Conservation (phyloP, 2,113 vertebrate genomes). For the Mastomys natalensis region DNA sequence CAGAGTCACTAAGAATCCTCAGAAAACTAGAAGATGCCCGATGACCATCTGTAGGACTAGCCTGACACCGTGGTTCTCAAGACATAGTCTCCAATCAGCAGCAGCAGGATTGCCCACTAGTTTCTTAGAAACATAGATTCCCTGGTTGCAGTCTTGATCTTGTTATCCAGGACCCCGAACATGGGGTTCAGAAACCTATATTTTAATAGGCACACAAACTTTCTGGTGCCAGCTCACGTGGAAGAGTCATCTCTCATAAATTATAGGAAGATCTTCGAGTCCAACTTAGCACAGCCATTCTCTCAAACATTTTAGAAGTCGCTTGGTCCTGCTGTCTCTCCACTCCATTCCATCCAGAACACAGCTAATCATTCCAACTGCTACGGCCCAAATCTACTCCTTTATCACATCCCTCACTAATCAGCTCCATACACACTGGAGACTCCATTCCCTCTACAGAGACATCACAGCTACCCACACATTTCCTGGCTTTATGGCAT, state of each 20-base stretch:
- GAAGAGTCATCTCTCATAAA: neutral
- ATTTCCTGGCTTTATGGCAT: neutral
- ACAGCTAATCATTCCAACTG: neutral
- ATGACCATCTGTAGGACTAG: neutral
- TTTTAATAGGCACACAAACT: neutral
- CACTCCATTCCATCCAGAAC: neutral
- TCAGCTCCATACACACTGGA: neutral
- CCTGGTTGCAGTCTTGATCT: neutral
- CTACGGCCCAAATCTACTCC: neutral
- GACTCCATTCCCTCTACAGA: neutral
- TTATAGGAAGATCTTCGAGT: neutral
- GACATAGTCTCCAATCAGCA: rapidly evolving
- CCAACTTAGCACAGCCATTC: neutral
- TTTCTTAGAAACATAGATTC: neutral
- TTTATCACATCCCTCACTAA: neutral
- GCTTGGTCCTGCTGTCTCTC: neutral
- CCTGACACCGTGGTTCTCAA: neutral
- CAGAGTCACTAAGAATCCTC: conserved; percentile 5
- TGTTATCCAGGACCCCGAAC: neutral
- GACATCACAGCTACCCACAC: neutral
- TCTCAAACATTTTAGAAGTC: neutral
- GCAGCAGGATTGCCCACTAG: neutral
- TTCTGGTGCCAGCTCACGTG: neutral
- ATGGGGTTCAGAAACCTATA: neutral
- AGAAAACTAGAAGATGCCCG: neutral